Percentiles rank a stretch among this genome's conserved stretches.
Evolutionary conservation across 2,797 vertebrate genomes (phyloP).

Genomic region (Ceryle rudis): DNA sequence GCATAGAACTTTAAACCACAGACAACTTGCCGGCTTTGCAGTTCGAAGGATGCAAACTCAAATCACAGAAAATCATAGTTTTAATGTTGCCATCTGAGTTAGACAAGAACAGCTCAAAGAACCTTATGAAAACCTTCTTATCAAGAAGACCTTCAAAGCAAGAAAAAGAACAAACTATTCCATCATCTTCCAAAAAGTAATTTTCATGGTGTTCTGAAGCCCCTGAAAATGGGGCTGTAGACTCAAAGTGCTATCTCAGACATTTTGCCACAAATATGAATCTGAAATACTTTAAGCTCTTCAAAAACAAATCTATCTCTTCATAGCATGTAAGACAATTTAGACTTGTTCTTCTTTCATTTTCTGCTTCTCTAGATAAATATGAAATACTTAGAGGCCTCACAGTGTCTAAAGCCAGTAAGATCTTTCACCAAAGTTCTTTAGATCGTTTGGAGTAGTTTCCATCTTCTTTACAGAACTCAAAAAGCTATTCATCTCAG

Average conservation of each 20-base stretch:
- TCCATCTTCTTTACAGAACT: neutral
- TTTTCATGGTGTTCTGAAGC: neutral
- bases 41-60: neutral
- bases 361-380: neutral
- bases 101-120: neutral
- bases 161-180: neutral
- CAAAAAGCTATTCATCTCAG: neutral
- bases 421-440: neutral
- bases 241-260: neutral
- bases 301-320: neutral
- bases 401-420: neutral
- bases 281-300: neutral
- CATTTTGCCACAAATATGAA: neutral
- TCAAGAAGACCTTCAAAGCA: neutral
- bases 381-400: neutral
- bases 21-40: neutral
- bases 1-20: neutral
- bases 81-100: neutral
- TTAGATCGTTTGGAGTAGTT: neutral
- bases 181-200: neutral
- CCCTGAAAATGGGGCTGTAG: neutral
- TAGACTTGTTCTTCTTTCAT: neutral
- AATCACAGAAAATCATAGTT: neutral
- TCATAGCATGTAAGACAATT: neutral
- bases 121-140: neutral